phyloP scores from a whole-genome alignment of 2,888 invertebrate species.

The Hypena proboscidalis region DNA sequence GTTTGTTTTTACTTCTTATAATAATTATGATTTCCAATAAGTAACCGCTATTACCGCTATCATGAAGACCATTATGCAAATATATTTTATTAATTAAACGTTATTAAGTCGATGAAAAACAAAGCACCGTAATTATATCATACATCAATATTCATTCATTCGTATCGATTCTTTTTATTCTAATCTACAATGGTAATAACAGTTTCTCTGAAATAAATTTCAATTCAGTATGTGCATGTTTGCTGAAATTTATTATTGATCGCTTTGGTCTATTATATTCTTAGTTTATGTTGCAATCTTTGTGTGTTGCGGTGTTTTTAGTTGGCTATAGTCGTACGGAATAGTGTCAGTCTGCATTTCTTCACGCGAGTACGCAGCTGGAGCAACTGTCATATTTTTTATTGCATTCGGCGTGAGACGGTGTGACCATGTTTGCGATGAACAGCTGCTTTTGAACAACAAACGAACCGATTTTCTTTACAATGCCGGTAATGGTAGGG shows the following conservation, averaged over 20 bases:
- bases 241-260: too few relatives aligned
- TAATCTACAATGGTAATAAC: slow-evolving; percentile 44
- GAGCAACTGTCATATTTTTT: slow-evolving; percentile 56
- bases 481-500: slow-evolving; percentile 46
- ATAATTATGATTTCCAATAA: too few relatives aligned
- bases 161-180: slow-evolving; percentile 28
- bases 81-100: not conserved
- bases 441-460: slow-evolving; percentile 65
- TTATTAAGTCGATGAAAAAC: slow-evolving; percentile 13
- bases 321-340: slow-evolving; percentile 8
- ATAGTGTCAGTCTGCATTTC: slow-evolving; percentile 45
- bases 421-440: slow-evolving; percentile 56
- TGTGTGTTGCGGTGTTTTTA: not conserved
- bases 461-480: slow-evolving; percentile 41
- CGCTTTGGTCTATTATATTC: too few relatives aligned
- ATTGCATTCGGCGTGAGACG: slow-evolving; percentile 52
- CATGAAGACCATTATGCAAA: not conserved
- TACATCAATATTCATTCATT: slow-evolving; percentile 32
- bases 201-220: slow-evolving; percentile 38
- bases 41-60: not conserved
- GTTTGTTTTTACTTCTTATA: too few relatives aligned
- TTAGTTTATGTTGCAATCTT: too few relatives aligned
- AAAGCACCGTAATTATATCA: slow-evolving; percentile 22
- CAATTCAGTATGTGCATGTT: too few relatives aligned
- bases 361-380: slow-evolving; percentile 49